Conservation (phyloP, 2,888 invertebrate genomes). For the Aporophyla lueneburgensis region DNA sequence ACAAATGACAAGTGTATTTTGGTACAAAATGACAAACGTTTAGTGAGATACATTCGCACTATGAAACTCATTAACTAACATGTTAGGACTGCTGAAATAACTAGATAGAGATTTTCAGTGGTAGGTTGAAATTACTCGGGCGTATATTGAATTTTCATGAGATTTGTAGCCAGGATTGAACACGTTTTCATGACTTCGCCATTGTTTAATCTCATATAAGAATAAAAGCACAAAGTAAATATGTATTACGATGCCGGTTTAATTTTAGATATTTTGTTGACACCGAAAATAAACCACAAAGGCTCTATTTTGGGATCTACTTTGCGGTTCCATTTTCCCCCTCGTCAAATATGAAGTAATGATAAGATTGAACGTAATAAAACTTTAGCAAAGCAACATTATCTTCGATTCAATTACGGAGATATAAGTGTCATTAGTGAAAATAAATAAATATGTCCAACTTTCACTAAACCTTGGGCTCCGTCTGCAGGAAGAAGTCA, state of each 20-base stretch:
- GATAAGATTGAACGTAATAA: constrained; percentile 18
- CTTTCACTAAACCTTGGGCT: constrained; percentile 63
- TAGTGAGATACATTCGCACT: constrained; percentile 40
- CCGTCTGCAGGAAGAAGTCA: constrained; percentile 76
- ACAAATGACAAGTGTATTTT: constrained; percentile 58
- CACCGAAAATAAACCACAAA: constrained; percentile 11
- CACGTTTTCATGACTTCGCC: neutral
- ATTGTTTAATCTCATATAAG: constrained; percentile 10
- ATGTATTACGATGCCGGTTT: neutral
- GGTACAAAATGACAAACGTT: constrained; percentile 49
- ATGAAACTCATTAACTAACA: constrained; percentile 50
- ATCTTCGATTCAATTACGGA: constrained; percentile 48
- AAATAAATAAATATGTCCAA: constrained; percentile 65
- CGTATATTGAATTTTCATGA: constrained; percentile 30
- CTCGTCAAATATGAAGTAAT: neutral
- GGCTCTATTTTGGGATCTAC: constrained; percentile 4
- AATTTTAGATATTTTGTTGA: constrained; percentile 31
- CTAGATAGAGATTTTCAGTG: constrained; percentile 18
- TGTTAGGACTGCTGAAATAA: constrained; percentile 31
- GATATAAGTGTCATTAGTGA: constrained; percentile 43
- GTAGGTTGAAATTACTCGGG: constrained; percentile 10
- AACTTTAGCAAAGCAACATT: constrained; percentile 1
- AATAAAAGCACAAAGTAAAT: constrained; percentile 8
- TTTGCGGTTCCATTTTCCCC: neutral
- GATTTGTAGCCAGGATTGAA: constrained; percentile 8